Evolutionary conservation across 2,888 invertebrate genomes (phyloP).

Genomic region (Vandiemenella viatica): DNA sequence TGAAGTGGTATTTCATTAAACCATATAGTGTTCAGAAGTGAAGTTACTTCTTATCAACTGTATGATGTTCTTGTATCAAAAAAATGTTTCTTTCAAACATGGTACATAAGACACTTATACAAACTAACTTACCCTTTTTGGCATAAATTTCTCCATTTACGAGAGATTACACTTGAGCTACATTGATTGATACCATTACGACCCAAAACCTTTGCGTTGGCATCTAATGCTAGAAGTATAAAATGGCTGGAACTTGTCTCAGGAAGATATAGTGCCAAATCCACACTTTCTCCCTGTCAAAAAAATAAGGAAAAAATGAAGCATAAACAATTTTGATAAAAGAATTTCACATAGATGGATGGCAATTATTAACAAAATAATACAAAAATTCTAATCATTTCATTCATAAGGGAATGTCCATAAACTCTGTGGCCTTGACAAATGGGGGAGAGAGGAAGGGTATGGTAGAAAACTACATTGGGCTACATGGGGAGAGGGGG

Average conservation of each 20-base stretch:
- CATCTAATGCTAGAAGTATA: constrained; percentile 67
- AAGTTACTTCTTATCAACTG: too few relatives aligned
- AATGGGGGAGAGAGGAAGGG: too few relatives aligned
- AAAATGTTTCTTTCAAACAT: not conserved
- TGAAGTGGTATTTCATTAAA: too few relatives aligned
- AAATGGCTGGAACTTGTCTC: constrained; percentile 80
- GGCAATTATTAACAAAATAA: too few relatives aligned
- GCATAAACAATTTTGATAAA: not conserved
- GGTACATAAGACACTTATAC: not conserved
- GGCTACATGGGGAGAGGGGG: too few relatives aligned
- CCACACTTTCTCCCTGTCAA: constrained; percentile 70
- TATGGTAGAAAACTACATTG: too few relatives aligned
- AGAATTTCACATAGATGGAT: too few relatives aligned
- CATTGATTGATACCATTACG: constrained; percentile 44
- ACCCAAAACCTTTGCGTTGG: constrained; percentile 73
- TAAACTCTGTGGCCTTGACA: too few relatives aligned
- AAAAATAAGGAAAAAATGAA: constrained; percentile 5
- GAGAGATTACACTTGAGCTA: constrained; percentile 21
- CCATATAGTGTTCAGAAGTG: too few relatives aligned
- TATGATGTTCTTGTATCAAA: too few relatives aligned
- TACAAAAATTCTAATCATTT: too few relatives aligned
- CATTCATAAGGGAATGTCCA: too few relatives aligned
- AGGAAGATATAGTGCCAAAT: constrained; percentile 77
- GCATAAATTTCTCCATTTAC: constrained; percentile 74
- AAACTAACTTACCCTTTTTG: constrained; percentile 34